Conservation (phyloP, 2,113 vertebrate species). For the Camelus dromedarius region DNA sequence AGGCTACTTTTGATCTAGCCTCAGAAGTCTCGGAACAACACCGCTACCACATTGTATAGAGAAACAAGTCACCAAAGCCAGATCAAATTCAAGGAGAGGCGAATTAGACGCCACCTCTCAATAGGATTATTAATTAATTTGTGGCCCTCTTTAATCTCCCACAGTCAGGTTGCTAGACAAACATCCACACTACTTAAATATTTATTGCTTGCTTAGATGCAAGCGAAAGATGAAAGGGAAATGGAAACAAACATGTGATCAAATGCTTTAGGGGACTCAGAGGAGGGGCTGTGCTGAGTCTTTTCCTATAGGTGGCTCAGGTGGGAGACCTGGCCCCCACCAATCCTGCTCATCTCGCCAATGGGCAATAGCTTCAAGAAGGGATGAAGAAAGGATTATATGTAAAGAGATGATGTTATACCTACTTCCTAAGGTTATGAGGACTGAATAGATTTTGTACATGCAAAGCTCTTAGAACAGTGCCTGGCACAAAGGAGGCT, state of each 20-base stretch:
- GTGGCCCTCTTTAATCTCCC: background rate
- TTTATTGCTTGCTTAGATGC: background rate
- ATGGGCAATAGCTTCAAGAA: background rate
- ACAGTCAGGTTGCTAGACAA: background rate
- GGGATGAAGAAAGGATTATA: background rate
- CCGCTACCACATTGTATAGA: background rate
- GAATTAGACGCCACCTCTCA: background rate
- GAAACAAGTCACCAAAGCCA: conserved; percentile 25
- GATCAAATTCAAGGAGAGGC: background rate
- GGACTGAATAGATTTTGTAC: background rate
- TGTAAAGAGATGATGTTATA: background rate
- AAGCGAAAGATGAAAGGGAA: conserved; percentile 26
- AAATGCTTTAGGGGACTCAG: background rate
- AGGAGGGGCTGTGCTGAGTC: background rate
- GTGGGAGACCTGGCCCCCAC: background rate
- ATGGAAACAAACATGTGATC: background rate
- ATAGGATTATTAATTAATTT: background rate
- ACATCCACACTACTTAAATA: background rate
- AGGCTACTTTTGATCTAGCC: background rate
- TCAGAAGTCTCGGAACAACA: background rate
- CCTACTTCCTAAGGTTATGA: background rate
- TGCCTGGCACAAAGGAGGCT: background rate
- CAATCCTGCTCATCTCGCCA: background rate
- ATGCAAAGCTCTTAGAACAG: background rate
- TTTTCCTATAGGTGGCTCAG: background rate